These are phyloP conservation scores for Cottoperca gobio DNA, from an alignment of 2,797 vertebrate species.

Conservation along the genomic window DNA sequence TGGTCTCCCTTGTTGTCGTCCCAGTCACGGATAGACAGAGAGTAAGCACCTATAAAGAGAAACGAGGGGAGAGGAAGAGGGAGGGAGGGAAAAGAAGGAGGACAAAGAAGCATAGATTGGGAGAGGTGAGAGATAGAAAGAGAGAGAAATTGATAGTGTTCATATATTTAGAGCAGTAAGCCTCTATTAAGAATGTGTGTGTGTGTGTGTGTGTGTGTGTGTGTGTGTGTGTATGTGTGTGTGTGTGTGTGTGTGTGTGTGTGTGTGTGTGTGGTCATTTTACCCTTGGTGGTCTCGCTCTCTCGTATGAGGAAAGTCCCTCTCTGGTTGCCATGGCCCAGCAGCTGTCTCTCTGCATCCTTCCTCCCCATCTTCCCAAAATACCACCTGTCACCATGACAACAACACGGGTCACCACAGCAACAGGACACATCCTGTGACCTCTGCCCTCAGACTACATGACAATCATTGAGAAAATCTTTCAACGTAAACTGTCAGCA, in stretches of 20 bases:
- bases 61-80: neutral
- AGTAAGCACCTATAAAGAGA: slow-evolving; percentile 89
- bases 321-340: slow-evolving; percentile 87
- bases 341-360: slow-evolving; percentile 93
- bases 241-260: neutral
- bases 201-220: neutral
- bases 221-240: neutral
- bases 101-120: neutral
- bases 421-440: slow-evolving; percentile 33
- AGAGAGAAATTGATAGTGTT: neutral
- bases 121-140: neutral
- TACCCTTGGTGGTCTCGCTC: slow-evolving; percentile 97
- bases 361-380: slow-evolving; percentile 98
- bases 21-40: slow-evolving; percentile 95
- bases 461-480: slow-evolving; percentile 20
- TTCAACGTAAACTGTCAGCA: neutral
- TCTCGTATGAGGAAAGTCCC: slow-evolving; percentile 97
- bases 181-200: neutral
- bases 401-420: slow-evolving; percentile 59
- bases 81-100: fast-evolving
- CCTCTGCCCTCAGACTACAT: slow-evolving; percentile 41
- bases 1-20: slow-evolving; percentile 93
- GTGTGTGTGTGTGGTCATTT: slow-evolving; percentile 8
- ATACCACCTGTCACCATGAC: slow-evolving; percentile 91
- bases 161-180: neutral